A percentile compares a stretch with the other conserved stretches of the same genome.
Evolutionary conservation across 2,888 invertebrate species (phyloP).

Genomic region (Neuroscelio doddi): DNA sequence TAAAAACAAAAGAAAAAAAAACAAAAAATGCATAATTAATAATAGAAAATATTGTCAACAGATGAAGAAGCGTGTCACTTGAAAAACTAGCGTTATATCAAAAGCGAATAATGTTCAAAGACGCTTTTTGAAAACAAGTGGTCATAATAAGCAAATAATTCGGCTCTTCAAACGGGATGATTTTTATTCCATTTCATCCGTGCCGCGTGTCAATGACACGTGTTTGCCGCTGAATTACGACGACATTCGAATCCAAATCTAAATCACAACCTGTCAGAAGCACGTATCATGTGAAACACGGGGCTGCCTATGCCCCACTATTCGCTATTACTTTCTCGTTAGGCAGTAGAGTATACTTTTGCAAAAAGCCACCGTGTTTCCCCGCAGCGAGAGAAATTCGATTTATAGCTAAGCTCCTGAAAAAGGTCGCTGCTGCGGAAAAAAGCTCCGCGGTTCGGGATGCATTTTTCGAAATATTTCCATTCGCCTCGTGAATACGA

Average conservation of each 20-base stretch:
- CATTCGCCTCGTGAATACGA: too few species aligned
- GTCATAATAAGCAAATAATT: background rate
- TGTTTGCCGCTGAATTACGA: conserved; percentile 44
- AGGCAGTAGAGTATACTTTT: conserved; percentile 33
- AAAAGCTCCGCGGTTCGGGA: background rate
- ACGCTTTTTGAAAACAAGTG: too few species aligned
- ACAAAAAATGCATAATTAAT: too few species aligned
- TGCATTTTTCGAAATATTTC: background rate
- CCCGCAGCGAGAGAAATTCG: conserved; percentile 37
- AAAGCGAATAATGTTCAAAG: too few species aligned
- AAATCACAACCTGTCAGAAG: conserved; percentile 52
- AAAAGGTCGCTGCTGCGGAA: background rate
- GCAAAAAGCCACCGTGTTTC: conserved; percentile 44
- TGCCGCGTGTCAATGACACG: conserved; percentile 51
- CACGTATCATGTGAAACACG: too few species aligned
- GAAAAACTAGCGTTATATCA: too few species aligned
- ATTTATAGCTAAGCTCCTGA: conserved; percentile 23
- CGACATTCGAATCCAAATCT: conserved; percentile 48
- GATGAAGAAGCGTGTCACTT: too few species aligned
- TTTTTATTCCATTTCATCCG: conserved; percentile 29
- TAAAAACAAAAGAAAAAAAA: too few species aligned
- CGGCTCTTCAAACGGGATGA: background rate
- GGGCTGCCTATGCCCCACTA: conserved; percentile 23
- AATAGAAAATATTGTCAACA: too few species aligned
- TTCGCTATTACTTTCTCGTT: conserved; percentile 48